Base-by-base conservation (phyloP, 2,113 vertebrate species). In the Lophius piscatorius region DNA sequence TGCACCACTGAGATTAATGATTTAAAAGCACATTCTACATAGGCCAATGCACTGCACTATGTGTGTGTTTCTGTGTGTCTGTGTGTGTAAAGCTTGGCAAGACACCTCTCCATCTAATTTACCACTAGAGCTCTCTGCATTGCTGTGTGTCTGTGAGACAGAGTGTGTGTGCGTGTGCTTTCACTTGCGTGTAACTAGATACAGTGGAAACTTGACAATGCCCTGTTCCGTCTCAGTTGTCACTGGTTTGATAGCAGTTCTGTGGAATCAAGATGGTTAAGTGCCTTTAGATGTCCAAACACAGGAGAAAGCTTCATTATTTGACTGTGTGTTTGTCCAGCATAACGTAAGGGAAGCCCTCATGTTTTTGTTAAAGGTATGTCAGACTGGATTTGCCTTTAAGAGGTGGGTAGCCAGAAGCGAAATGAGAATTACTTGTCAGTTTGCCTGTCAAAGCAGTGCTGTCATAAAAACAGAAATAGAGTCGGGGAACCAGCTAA, bases 181-280 rank as follows among this genome's bases (percentile, higher is more conserved):
- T 82, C 74, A 63, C 68, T 83, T 76, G 44, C 54, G 72, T 70
- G 75, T 77, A 80, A 83, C 56, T 26, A 13, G 81, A 83, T 74
- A 78, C 66, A 77, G 39, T 61, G 59, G 80, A 82, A 85, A 85
- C 66, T 79, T 58, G 12, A 71, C 80, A 62, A 44, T 52, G 28
- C 41, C 34, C 18, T 26, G 46, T 49, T 74, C 52, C 61, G 55
- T 79, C 56, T 77, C 82, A 73, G 66, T 58, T 76, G 59, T 66
- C 69, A 41, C 59, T 35, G 58, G 33, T 39, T 34, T 63, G 14
- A 21, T 41, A 11, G 46, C 31, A 39, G 20, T 41, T 31, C 6
- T 31, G 52, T 51, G 21, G 40, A 51, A 31, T 50, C 13, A 46
- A 60, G 35, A 41, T 46, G 42, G 50, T 44, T 2, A 4, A 42